These are phyloP conservation scores for Lepus oiostolus DNA, from an alignment of 2,797 vertebrate species.

Conservation along the genomic window DNA sequence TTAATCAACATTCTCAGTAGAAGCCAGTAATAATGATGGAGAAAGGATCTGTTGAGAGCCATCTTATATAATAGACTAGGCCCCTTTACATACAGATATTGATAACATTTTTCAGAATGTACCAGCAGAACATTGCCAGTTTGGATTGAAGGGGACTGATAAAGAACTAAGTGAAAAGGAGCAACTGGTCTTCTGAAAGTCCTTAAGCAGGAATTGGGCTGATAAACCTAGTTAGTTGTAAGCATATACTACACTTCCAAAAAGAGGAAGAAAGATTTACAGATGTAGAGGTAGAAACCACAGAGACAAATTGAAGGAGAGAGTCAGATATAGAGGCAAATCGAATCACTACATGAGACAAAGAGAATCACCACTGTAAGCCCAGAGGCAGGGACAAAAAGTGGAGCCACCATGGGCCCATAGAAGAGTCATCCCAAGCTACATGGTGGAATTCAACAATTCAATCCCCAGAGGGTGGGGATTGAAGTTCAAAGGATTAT, in stretches of 20 bases:
- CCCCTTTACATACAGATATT: background rate
- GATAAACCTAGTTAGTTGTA: background rate
- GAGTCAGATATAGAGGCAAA: background rate
- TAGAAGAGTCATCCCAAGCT: background rate
- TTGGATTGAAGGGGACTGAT: background rate
- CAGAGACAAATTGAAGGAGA: background rate
- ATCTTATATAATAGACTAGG: background rate
- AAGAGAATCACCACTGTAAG: background rate
- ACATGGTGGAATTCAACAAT: background rate
- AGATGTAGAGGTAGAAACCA: background rate
- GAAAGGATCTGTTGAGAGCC: background rate
- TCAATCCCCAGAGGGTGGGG: background rate
- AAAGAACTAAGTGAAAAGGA: background rate
- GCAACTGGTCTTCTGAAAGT: background rate
- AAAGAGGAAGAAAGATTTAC: background rate
- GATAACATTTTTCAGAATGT: background rate
- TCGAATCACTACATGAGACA: background rate
- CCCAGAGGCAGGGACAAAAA: background rate
- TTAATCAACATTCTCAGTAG: background rate
- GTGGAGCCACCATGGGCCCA: background rate
- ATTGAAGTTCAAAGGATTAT: background rate
- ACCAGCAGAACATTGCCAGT: background rate
- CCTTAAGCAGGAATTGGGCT: background rate
- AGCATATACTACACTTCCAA: background rate
- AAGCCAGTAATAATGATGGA: background rate